phyloP scores from a whole-genome alignment of 2,113 vertebrate genomes.

The Diphyllodes magnificus region DNA sequence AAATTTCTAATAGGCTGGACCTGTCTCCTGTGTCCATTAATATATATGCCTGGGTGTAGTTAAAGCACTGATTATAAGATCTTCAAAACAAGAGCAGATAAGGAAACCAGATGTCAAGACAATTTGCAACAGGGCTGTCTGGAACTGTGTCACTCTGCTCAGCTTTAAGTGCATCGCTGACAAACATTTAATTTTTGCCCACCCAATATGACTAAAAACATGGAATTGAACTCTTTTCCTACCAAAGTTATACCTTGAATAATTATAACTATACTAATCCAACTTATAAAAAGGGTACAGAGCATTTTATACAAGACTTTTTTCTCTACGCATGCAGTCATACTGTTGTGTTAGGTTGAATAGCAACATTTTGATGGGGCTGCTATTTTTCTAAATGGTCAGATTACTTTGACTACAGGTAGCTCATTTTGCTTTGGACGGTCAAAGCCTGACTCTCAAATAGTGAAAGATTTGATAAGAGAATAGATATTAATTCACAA shows the following conservation, averaged over 20 bases:
- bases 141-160: not conserved
- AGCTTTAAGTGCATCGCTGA: not conserved
- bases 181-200: not conserved
- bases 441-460: not conserved
- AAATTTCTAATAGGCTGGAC: conserved; percentile 48
- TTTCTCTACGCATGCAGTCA: not conserved
- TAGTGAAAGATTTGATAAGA: not conserved
- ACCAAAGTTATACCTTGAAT: not conserved
- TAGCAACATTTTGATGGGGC: not conserved
- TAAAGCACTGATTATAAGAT: conserved; percentile 11
- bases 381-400: not conserved
- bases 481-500: not conserved
- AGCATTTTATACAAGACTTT: not conserved
- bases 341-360: not conserved
- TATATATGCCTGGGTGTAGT: conserved; percentile 27
- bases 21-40: conserved; percentile 63
- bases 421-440: not conserved
- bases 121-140: not conserved
- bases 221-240: not conserved
- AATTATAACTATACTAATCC: not conserved
- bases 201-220: not conserved
- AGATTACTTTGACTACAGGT: not conserved
- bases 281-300: not conserved
- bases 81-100: conserved; percentile 51
- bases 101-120: conserved; percentile 48